These are phyloP conservation scores for Griposia aprilina DNA, from an alignment of 2,888 invertebrate species.

Conservation along the genomic window DNA sequence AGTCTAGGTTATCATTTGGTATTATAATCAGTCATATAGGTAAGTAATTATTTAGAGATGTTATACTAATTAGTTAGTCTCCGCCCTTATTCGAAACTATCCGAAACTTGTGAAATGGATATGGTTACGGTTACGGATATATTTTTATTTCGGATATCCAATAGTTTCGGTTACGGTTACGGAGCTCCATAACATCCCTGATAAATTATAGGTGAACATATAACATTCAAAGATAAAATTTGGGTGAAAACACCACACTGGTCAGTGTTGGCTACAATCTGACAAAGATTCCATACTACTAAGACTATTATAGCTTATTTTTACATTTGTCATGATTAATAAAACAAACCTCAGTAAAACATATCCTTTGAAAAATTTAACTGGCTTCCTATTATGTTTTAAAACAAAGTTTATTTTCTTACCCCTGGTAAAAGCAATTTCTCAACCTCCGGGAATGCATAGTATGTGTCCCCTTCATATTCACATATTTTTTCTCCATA, in stretches of 20 bases:
- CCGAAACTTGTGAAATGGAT: too few relatives aligned
- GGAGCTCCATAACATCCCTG: too few relatives aligned
- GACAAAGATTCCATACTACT: neutral
- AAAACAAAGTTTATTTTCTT: conserved; percentile 34
- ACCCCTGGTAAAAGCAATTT: conserved; percentile 89
- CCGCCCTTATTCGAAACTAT: too few relatives aligned
- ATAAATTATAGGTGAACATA: neutral
- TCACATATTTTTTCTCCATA: conserved; percentile 95
- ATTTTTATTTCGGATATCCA: too few relatives aligned
- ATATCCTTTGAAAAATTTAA: neutral
- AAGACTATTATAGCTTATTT: neutral
- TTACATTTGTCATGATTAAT: neutral
- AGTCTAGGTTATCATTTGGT: too few relatives aligned
- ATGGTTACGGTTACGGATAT: too few relatives aligned
- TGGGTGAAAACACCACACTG: neutral
- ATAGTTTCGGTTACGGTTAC: too few relatives aligned
- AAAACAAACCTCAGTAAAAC: neutral
- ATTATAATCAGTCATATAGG: too few relatives aligned
- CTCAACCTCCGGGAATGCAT: conserved; percentile 95
- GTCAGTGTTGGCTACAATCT: neutral
- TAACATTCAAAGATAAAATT: neutral
- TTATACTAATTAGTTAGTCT: too few relatives aligned
- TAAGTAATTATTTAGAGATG: too few relatives aligned
- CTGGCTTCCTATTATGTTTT: neutral
- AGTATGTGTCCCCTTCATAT: conserved; percentile 92